Conservation (phyloP, 2,797 vertebrate genomes). For the Coreius guichenoti region DNA sequence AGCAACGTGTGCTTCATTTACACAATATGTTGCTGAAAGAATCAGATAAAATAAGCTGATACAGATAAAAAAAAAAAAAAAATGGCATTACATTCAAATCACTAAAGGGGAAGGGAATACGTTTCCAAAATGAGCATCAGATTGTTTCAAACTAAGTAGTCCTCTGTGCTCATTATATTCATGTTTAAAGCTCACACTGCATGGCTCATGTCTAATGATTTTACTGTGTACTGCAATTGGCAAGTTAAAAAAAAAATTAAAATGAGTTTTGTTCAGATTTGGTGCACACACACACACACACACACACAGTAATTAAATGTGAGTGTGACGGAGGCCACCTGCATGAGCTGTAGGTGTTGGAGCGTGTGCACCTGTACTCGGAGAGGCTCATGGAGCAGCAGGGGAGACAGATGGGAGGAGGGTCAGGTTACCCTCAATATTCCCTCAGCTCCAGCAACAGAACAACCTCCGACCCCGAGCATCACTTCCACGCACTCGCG, state of each 20-base stretch:
- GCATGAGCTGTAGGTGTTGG: constrained; percentile 45
- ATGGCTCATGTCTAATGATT: neutral
- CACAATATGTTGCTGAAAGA: neutral
- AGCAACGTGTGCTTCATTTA: neutral
- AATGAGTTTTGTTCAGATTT: constrained; percentile 12
- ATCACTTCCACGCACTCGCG: constrained; percentile 53
- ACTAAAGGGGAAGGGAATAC: neutral
- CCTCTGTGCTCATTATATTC: neutral
- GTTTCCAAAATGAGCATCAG: neutral
- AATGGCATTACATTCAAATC: neutral
- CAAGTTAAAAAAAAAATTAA: neutral
- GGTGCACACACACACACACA: no score
- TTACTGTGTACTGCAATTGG: neutral
- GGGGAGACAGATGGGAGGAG: constrained; percentile 83
- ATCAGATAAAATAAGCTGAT: neutral
- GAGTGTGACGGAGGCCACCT: constrained; percentile 39
- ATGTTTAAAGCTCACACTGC: neutral
- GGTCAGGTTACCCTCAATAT: constrained; percentile 81
- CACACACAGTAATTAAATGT: constrained; percentile 12
- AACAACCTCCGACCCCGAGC: constrained; percentile 68
- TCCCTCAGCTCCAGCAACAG: constrained; percentile 66
- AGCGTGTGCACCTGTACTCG: constrained; percentile 55
- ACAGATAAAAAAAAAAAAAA: neutral
- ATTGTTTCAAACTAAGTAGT: constrained; percentile 1
- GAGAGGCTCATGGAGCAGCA: constrained; percentile 69